phyloP scores from a whole-genome alignment of 2,888 invertebrate genomes.

The Scotopteryx bipunctaria region DNA sequence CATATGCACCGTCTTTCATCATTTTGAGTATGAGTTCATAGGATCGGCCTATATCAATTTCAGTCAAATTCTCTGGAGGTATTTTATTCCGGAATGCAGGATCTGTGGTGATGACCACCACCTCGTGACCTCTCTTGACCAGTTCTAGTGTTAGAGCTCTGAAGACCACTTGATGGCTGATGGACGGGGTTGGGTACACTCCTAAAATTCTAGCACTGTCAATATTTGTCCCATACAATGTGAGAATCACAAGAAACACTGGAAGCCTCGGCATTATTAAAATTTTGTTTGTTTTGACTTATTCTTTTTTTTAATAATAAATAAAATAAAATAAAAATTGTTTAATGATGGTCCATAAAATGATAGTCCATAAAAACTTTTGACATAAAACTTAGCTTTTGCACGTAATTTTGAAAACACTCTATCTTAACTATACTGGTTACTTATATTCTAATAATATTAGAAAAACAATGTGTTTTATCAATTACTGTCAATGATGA shows the following conservation, averaged over 20 bases:
- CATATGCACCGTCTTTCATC: neutral
- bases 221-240: slow-evolving; percentile 2
- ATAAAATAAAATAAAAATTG: too few species aligned
- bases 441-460: too few species aligned
- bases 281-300: neutral
- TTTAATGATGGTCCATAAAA: too few species aligned
- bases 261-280: neutral
- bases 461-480: too few species aligned
- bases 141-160: slow-evolving; percentile 53
- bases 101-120: slow-evolving; percentile 58
- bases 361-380: too few species aligned
- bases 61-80: slow-evolving; percentile 49
- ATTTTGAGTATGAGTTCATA: slow-evolving; percentile 22
- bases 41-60: slow-evolving; percentile 50
- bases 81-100: slow-evolving; percentile 42
- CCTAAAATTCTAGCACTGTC: slow-evolving; percentile 54
- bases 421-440: too few species aligned
- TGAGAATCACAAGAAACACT: neutral
- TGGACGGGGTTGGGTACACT: slow-evolving; percentile 53
- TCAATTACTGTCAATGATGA: too few species aligned
- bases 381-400: too few species aligned
- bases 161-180: slow-evolving; percentile 65
- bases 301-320: neutral
- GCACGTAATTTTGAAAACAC: too few species aligned
- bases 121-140: slow-evolving; percentile 59